phyloP scores from a whole-genome alignment of 2,113 vertebrate species.

The Indri indri region DNA sequence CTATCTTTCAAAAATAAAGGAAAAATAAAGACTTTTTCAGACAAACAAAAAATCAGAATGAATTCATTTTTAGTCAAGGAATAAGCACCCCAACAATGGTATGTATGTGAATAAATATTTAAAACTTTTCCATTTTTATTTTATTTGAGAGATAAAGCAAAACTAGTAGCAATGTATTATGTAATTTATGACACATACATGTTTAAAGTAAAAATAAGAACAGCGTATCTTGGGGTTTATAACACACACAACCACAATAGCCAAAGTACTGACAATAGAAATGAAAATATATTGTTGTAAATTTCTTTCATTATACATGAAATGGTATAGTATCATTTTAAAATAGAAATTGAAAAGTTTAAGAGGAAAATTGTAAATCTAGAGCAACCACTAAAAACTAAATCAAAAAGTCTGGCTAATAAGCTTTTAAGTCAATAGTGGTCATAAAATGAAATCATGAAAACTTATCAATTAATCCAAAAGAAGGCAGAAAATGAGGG shows the following conservation, averaged over 20 bases:
- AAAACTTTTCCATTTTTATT: background rate
- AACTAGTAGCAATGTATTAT: background rate
- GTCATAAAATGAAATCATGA: conserved; percentile 24
- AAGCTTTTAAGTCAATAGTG: background rate
- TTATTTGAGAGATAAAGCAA: background rate
- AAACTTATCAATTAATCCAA: background rate
- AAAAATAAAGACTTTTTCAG: background rate
- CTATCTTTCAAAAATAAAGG: background rate
- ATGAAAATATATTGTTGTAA: background rate
- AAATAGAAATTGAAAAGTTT: background rate
- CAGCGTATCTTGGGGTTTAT: background rate
- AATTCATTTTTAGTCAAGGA: background rate
- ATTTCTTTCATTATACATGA: background rate
- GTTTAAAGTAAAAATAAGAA: conserved; percentile 15
- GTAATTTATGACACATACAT: background rate
- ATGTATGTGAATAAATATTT: background rate
- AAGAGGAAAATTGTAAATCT: background rate
- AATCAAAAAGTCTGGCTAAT: background rate
- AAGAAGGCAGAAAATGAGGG: background rate
- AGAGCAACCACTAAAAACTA: background rate
- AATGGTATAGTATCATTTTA: background rate
- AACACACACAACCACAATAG: background rate
- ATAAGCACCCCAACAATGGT: background rate
- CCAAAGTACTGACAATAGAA: conserved; percentile 17
- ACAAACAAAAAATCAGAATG: background rate